Conservation (phyloP, 2,113 vertebrate species). For the Cyrtonyx montezumae region DNA sequence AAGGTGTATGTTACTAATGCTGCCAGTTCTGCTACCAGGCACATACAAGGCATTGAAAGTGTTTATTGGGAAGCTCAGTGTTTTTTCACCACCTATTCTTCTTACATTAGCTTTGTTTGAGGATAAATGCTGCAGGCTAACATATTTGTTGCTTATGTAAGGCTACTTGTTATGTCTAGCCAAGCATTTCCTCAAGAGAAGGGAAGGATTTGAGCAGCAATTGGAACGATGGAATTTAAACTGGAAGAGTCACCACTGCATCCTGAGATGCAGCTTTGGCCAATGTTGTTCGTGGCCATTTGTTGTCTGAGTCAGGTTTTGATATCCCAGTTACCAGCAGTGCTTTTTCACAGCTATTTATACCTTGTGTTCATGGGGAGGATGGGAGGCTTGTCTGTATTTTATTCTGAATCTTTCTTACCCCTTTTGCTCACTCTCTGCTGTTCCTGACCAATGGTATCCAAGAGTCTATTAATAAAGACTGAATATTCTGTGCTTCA, state of each 20-base stretch:
- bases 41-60: neutral
- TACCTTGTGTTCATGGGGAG: neutral
- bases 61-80: neutral
- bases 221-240: neutral
- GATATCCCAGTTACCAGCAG: neutral
- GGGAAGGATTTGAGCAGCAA: neutral
- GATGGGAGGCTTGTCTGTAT: neutral
- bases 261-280: neutral
- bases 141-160: rapidly evolving
- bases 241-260: neutral
- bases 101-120: neutral
- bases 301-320: neutral
- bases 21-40: neutral
- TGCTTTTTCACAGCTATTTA: neutral
- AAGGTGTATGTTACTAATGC: neutral
- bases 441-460: neutral
- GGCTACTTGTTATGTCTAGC: neutral
- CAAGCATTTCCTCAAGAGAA: neutral
- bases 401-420: neutral
- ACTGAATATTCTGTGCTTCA: rapidly evolving
- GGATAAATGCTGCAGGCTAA: rapidly evolving
- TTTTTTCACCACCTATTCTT: neutral
- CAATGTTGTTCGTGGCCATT: neutral
- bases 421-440: neutral
- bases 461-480: neutral